Conservation (phyloP, 2,888 invertebrate genomes). For the Plagodis dolabraria region DNA sequence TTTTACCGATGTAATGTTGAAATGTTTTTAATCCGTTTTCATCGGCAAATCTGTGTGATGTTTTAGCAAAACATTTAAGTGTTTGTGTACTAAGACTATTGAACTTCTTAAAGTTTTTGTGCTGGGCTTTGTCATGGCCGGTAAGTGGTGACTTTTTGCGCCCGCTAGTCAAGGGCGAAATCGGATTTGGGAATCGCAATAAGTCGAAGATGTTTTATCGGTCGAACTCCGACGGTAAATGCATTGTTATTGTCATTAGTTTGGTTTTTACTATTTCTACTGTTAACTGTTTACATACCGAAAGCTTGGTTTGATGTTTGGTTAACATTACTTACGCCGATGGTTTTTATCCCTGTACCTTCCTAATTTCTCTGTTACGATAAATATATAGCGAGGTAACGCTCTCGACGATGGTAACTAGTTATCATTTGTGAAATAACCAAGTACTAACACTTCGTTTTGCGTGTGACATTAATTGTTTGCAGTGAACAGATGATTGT, state of each 20-base stretch:
- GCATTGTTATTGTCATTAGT: conserved; percentile 83
- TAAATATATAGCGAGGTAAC: conserved; percentile 57
- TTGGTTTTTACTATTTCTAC: conserved; percentile 70
- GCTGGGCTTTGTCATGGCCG: conserved; percentile 91
- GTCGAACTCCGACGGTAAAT: conserved; percentile 85
- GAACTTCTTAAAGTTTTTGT: conserved; percentile 83
- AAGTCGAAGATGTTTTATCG: conserved; percentile 85
- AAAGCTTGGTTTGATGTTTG: conserved; percentile 78
- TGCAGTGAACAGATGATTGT: conserved; percentile 64
- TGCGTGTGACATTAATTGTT: conserved; percentile 44
- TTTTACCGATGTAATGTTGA: conserved; percentile 84
- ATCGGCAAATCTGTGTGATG: conserved; percentile 84
- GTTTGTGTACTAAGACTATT: conserved; percentile 82
- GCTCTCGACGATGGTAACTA: conserved; percentile 62
- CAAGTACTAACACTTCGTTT: conserved; percentile 42
- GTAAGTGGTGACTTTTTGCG: conserved; percentile 88
- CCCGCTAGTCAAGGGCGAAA: conserved; percentile 85
- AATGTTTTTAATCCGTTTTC: conserved; percentile 86
- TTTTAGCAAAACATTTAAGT: conserved; percentile 81
- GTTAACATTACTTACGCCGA: conserved; percentile 70
- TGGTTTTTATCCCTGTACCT: conserved; percentile 72
- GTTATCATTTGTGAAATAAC: conserved; percentile 32
- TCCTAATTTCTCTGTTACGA: conserved; percentile 60
- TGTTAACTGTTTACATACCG: conserved; percentile 71
- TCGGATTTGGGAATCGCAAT: conserved; percentile 84